Percentiles rank a stretch among this genome's conserved stretches.
phyloP scores from a whole-genome alignment of 2,888 invertebrate genomes.

The Drosophila mulleri region DNA sequence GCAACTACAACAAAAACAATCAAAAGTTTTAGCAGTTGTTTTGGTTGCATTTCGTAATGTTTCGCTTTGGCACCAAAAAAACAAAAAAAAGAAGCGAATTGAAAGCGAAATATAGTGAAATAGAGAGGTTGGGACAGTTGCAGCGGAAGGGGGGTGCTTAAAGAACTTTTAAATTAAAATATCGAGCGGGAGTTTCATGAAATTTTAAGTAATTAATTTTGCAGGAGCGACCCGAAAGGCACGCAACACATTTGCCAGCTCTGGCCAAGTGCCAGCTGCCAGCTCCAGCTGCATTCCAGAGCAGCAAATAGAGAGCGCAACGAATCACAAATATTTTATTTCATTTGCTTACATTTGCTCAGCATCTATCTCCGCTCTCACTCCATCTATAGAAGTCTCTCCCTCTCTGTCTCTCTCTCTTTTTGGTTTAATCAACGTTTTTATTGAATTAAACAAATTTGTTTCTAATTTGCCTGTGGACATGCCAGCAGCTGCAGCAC shows the following conservation, averaged over 20 bases:
- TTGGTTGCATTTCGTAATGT: conserved; percentile 50
- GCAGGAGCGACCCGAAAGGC: conserved; percentile 17
- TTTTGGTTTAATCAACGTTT: conserved; percentile 61
- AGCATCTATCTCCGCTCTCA: neutral
- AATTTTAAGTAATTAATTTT: conserved; percentile 44
- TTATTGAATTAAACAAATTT: conserved; percentile 71
- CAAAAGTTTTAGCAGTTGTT: conserved; percentile 55
- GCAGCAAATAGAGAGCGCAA: conserved; percentile 8
- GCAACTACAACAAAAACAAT: conserved; percentile 22
- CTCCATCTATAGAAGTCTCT: neutral
- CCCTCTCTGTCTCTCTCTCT: conserved; percentile 15
- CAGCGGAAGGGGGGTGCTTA: neutral
- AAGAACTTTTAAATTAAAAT: conserved; percentile 49
- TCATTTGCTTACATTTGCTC: conserved; percentile 20
- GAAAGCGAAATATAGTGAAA: neutral
- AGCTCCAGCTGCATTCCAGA: conserved; percentile 5
- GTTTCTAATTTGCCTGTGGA: conserved; percentile 57
- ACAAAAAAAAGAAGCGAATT: neutral
- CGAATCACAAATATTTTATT: conserved; percentile 33
- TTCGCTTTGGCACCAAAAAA: conserved; percentile 23
- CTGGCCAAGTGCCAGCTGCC: neutral
- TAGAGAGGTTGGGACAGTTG: too few species aligned
- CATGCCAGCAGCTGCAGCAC: conserved; percentile 6
- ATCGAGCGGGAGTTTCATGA: conserved; percentile 20
- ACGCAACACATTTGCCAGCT: conserved; percentile 4